phyloP scores from a whole-genome alignment of 1,140 invertebrate genomes.

The Meloidogyne floridensis region DNA sequence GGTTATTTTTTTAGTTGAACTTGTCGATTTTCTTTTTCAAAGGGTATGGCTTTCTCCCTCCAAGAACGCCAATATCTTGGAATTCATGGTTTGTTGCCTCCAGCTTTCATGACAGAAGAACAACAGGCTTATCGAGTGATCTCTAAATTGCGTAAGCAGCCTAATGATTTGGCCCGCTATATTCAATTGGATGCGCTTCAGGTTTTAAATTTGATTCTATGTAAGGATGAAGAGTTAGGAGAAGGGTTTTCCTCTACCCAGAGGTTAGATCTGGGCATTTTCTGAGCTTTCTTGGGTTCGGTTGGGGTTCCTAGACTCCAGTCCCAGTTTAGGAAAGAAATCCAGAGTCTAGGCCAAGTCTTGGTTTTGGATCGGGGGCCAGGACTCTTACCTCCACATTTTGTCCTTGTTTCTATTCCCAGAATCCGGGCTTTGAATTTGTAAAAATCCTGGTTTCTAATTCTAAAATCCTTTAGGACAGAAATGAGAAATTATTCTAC shows the following conservation, averaged over 20 bases:
- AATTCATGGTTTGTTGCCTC: slow-evolving; percentile 89
- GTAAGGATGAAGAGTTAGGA: too few relatives aligned
- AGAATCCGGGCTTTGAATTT: too few relatives aligned
- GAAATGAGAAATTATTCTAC: slow-evolving; percentile 94
- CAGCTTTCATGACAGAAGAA: slow-evolving; percentile 86
- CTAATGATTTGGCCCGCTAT: slow-evolving; percentile 71
- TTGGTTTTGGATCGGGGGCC: too few relatives aligned
- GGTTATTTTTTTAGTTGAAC: slow-evolving; percentile 32
- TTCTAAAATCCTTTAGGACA: slow-evolving; percentile 73
- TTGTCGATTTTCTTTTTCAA: slow-evolving; percentile 50
- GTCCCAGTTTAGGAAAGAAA: too few relatives aligned
- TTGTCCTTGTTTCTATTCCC: too few relatives aligned
- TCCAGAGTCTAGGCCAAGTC: too few relatives aligned
- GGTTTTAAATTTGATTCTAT: slow-evolving; percentile 21
- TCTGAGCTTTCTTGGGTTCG: too few relatives aligned
- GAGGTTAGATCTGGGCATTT: too few relatives aligned
- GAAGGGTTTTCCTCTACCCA: too few relatives aligned
- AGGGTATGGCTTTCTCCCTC: slow-evolving; percentile 87
- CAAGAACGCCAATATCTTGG: slow-evolving; percentile 86
- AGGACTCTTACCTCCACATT: too few relatives aligned
- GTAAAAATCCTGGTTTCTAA: not conserved
- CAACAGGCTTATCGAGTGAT: slow-evolving; percentile 81
- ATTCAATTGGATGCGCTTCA: slow-evolving; percentile 52
- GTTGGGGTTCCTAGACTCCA: too few relatives aligned
- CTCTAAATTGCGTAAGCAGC: slow-evolving; percentile 81